Conservation (phyloP, 2,888 invertebrate species). For the Lysandra coridon region DNA sequence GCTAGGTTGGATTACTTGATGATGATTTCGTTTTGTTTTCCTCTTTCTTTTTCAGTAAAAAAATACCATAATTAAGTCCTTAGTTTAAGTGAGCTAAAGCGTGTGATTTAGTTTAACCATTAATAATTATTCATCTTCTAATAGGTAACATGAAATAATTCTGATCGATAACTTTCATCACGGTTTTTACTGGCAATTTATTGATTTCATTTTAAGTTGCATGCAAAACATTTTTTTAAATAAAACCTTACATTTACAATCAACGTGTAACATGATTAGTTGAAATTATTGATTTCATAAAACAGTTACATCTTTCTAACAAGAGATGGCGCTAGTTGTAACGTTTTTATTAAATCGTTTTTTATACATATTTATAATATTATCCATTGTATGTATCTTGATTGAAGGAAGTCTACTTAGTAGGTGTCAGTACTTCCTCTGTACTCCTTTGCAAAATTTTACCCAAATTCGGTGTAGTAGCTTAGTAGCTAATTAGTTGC, state of each 20-base stretch:
- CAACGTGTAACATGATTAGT: not conserved
- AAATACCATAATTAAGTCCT: too few species aligned
- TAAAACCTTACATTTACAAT: not conserved
- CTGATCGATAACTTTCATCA: too few species aligned
- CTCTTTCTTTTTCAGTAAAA: too few species aligned
- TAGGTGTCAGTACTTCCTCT: not conserved
- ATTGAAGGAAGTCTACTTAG: not conserved
- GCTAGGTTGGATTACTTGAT: too few species aligned
- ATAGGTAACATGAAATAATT: too few species aligned
- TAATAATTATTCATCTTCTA: too few species aligned
- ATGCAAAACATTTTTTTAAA: too few species aligned
- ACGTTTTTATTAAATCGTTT: not conserved
- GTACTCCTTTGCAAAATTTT: not conserved
- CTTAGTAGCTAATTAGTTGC: not conserved
- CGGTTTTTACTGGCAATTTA: too few species aligned
- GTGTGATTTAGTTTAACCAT: too few species aligned
- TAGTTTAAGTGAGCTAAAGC: too few species aligned
- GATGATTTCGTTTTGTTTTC: too few species aligned
- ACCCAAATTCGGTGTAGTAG: not conserved
- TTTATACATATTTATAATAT: not conserved
- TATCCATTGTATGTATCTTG: not conserved
- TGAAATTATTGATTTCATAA: not conserved
- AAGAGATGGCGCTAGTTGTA: conserved; percentile 18
- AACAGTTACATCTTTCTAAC: not conserved
- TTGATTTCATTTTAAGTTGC: too few species aligned